These are phyloP conservation scores for Leucoraja erinaceus DNA, from an alignment of 2,113 vertebrate species.

Conservation along the genomic window DNA sequence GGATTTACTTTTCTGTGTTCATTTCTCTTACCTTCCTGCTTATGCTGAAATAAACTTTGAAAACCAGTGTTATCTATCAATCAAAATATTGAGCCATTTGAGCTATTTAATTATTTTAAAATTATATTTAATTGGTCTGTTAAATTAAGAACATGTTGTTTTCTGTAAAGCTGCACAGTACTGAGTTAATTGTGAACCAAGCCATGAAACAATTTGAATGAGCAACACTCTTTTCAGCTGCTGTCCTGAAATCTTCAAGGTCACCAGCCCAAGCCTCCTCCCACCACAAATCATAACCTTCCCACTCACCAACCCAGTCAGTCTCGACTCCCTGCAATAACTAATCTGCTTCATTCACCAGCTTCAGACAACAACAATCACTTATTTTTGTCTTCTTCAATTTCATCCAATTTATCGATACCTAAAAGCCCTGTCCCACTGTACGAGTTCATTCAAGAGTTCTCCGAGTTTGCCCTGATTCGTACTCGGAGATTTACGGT, in stretches of 20 bases:
- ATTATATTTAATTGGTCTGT: not conserved
- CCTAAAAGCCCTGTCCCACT: too few relatives aligned
- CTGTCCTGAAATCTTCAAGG: not conserved
- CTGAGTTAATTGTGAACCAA: not conserved
- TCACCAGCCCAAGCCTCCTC: not conserved
- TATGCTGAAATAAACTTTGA: not conserved
- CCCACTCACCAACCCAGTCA: not conserved
- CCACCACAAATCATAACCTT: not conserved
- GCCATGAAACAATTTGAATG: not conserved
- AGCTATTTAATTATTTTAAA: not conserved
- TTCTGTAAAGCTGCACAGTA: not conserved
- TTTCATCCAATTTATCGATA: not conserved
- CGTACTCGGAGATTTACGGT: too few relatives aligned
- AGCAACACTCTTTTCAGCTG: not conserved
- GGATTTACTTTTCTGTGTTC: not conserved
- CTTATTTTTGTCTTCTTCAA: not conserved
- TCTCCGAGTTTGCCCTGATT: too few relatives aligned
- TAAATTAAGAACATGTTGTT: not conserved
- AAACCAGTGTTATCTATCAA: not conserved
- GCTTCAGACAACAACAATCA: not conserved
- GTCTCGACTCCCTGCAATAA: not conserved
- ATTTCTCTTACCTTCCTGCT: not conserved
- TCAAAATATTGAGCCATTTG: not conserved
- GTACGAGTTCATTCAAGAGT: too few relatives aligned
- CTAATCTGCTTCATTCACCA: not conserved